Base-by-base conservation (phyloP, 2,797 vertebrate genomes). In the Masticophis lateralis region DNA sequence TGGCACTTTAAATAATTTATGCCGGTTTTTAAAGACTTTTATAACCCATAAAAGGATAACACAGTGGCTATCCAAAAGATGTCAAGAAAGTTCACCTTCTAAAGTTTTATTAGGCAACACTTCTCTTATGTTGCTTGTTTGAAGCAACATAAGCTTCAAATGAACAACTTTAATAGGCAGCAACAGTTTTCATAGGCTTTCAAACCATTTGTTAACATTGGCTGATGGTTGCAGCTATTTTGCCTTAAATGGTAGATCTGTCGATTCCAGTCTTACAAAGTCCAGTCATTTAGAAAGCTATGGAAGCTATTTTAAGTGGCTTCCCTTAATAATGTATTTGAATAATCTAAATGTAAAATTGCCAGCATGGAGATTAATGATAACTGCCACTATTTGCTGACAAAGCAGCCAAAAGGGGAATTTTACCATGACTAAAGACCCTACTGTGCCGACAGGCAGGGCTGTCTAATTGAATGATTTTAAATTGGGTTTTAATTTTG, bases 331-430 rank as follows among this genome's bases (percentile, higher is more conserved):
- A 53, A n/a, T 22, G 22, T 9, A 20, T 55, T 95, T 47, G 2
- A 55, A 20, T 14, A 90, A 87, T 56, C 93, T 93, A 2, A 83
- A 83, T 83, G 37, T 86, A 91, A 79, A 28, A 92, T 91, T 90
- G 43, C 93, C 57, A 63, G 88, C 91, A 43, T 88, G 88, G 6
- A 69, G 87, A 90, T 32, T 61, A 89, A 37, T 60, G 22, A 86
- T 92, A 47, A 88, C 8, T 88, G 53, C 1, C 94, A 27, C 56
- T 86, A 93, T 94, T 94, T 93, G 89, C 74, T 94, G 79, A 27
- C 91, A 88, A 91, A 87, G 32, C 61, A 88, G 22, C 27, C 91
- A 90, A 63, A 93, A 88, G 93, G 32, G 79, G n/a, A 47, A 90
- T 94, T 91, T 96, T 51, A 57, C 13, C 4, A 89, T 56, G 16